phyloP scores from a whole-genome alignment of 2,888 invertebrate genomes.

The Mamestra brassicae region DNA sequence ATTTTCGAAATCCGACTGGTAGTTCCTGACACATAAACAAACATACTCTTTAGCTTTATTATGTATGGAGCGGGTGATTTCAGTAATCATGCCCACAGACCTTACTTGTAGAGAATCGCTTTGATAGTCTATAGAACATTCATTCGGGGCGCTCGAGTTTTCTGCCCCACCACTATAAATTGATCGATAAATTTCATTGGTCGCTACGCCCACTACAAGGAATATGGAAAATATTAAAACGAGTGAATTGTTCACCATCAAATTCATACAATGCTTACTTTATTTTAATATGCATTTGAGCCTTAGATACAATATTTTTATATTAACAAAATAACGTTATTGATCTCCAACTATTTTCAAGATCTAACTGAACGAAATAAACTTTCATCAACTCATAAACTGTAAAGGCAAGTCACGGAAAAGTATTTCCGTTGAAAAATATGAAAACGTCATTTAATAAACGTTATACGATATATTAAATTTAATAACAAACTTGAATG shows the following conservation, averaged over 20 bases:
- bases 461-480: slow-evolving; percentile 60
- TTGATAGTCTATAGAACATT: too few species aligned
- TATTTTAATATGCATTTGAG: too few species aligned
- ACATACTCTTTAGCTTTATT: too few species aligned
- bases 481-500: slow-evolving; percentile 62
- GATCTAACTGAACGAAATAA: slow-evolving; percentile 3
- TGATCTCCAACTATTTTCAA: neutral
- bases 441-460: slow-evolving; percentile 47
- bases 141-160: too few species aligned
- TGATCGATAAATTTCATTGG: too few species aligned
- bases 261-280: neutral
- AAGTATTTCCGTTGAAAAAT: slow-evolving; percentile 28
- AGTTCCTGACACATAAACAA: too few species aligned
- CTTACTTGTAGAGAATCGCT: too few species aligned
- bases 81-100: too few species aligned
- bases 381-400: slow-evolving; percentile 37
- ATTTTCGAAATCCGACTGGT: too few species aligned
- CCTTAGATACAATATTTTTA: neutral
- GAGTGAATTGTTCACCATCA: neutral
- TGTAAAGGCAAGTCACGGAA: slow-evolving; percentile 17
- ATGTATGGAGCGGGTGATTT: too few species aligned
- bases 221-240: neutral
- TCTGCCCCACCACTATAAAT: too few species aligned
- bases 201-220: too few species aligned
- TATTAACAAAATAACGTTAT: neutral